phyloP scores from a whole-genome alignment of 2,113 vertebrate species.

The Melospiza melodia region DNA sequence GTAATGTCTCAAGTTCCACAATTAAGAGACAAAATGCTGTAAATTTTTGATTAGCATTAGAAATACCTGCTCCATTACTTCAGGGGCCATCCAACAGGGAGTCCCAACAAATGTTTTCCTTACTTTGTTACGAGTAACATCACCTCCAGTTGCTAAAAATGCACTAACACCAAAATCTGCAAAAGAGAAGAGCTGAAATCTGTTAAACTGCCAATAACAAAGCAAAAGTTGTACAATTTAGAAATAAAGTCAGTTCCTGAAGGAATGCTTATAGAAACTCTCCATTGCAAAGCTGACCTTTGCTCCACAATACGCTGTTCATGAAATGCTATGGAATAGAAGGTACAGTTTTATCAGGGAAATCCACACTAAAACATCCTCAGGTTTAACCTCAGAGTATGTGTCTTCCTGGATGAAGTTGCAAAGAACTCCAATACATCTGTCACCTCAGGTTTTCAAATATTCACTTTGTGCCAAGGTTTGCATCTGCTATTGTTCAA shows the following conservation, averaged over 20 bases:
- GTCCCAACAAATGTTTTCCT: slow-evolving; percentile 98
- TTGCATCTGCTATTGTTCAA: background rate
- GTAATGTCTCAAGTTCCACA: background rate
- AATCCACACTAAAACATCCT: background rate
- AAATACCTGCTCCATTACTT: slow-evolving; percentile 98
- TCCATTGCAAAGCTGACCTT: background rate
- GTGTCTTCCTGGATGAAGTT: background rate
- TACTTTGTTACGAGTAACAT: slow-evolving; percentile 98
- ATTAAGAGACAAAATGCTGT: background rate
- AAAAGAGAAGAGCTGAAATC: background rate
- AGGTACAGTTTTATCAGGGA: background rate
- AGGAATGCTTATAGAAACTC: background rate
- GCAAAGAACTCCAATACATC: background rate
- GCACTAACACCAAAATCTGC: slow-evolving; percentile 98
- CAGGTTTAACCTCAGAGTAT: background rate
- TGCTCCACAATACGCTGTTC: background rate
- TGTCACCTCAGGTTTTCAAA: background rate
- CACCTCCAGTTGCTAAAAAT: slow-evolving; percentile 94
- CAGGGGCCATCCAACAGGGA: slow-evolving; percentile 99
- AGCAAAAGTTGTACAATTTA: background rate
- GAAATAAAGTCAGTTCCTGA: background rate
- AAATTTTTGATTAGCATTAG: background rate
- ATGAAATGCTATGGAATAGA: background rate
- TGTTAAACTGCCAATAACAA: background rate
- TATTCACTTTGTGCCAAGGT: background rate